A percentile compares a stretch with the other conserved stretches of the same genome.
Conservation (phyloP, 2,888 invertebrate genomes). For the Acrobasis repandana region DNA sequence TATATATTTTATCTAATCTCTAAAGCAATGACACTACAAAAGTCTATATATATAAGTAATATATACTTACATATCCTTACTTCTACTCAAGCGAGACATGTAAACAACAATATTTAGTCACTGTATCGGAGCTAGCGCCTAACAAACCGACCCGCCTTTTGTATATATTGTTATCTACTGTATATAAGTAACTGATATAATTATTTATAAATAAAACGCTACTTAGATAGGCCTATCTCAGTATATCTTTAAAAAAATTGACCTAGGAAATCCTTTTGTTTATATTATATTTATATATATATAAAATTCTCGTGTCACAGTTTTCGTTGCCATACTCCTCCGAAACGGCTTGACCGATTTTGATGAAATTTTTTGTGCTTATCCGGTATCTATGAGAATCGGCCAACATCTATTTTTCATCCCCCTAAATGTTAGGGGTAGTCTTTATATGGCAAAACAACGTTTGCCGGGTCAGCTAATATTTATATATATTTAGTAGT, state of each 20-base stretch:
- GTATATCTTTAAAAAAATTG: no score
- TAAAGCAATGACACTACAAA: background rate
- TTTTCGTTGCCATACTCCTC: no score
- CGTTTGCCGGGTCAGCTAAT: no score
- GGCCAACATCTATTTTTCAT: no score
- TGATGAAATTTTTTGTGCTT: no score
- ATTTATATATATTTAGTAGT: no score
- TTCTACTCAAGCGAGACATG: conserved; percentile 72
- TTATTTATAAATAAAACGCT: background rate
- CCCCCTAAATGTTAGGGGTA: no score
- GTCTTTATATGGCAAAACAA: no score
- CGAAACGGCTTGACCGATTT: no score
- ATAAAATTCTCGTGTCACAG: no score
- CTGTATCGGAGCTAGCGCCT: conserved; percentile 1
- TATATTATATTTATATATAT: no score
- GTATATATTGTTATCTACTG: background rate
- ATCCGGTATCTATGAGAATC: no score
- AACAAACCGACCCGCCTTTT: conserved; percentile 4
- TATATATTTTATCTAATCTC: background rate
- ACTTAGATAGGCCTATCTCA: background rate
- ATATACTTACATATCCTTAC: conserved; percentile 76
- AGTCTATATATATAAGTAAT: background rate
- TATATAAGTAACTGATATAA: conserved; percentile 2
- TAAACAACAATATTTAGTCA: conserved; percentile 38
- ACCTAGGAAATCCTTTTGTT: background rate